Conservation (phyloP, 1,140 invertebrate species). For the Leptinotarsa lineolata region DNA sequence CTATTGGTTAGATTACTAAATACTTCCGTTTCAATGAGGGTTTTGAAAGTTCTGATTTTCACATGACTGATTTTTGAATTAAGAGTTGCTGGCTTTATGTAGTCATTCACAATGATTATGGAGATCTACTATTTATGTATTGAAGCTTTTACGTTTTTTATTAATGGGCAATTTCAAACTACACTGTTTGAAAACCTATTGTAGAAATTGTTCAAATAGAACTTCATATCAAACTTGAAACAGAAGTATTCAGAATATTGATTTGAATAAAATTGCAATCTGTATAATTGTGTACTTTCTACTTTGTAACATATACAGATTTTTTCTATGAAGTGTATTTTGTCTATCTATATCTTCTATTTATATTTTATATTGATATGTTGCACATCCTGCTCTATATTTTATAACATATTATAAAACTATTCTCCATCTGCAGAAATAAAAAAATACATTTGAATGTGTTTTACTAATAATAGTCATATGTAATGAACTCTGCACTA, state of each 20-base stretch:
- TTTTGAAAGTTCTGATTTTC: too few relatives aligned
- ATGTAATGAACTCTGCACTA: too few relatives aligned
- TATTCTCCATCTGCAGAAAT: slow-evolving; percentile 17
- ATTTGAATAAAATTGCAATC: neutral
- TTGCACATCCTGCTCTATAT: slow-evolving; percentile 35
- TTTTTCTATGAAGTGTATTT: slow-evolving; percentile 1
- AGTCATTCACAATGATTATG: too few relatives aligned
- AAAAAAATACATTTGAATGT: neutral
- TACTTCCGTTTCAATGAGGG: too few relatives aligned
- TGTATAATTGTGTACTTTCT: slow-evolving; percentile 10
- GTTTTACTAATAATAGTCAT: too few relatives aligned
- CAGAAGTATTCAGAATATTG: neutral
- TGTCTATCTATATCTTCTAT: slow-evolving; percentile 17
- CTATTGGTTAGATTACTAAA: too few relatives aligned
- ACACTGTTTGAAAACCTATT: too few relatives aligned
- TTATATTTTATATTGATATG: slow-evolving; percentile 32
- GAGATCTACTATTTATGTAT: too few relatives aligned
- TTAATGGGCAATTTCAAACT: too few relatives aligned
- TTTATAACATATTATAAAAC: slow-evolving; percentile 30
- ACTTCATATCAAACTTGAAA: neutral
- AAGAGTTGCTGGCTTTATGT: too few relatives aligned
- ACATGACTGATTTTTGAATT: too few relatives aligned
- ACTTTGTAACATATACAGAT: neutral
- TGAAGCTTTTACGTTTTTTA: neutral
- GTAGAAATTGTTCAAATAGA: too few relatives aligned